phyloP scores from a whole-genome alignment of 2,797 vertebrate genomes.

The Acanthornis magna region DNA sequence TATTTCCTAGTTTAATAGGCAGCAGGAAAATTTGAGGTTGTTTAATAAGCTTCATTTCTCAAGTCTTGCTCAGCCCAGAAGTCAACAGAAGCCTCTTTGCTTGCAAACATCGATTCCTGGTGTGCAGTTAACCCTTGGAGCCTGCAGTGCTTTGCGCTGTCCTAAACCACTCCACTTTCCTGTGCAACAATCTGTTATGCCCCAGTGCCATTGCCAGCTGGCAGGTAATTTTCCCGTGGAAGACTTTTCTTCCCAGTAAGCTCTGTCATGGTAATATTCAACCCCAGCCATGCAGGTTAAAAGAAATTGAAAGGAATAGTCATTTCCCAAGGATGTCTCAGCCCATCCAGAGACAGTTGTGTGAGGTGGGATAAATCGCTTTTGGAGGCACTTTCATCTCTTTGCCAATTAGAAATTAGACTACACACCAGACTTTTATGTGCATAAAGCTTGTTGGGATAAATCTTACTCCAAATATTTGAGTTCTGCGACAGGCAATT shows the following conservation, averaged over 20 bases:
- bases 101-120: background rate
- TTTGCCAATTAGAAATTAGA: conserved; percentile 14
- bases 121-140: background rate
- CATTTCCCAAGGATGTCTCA: background rate
- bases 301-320: conserved; percentile 11
- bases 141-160: background rate
- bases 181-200: background rate
- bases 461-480: background rate
- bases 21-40: background rate
- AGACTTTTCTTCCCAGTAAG: background rate
- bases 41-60: background rate
- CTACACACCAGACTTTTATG: background rate
- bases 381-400: background rate
- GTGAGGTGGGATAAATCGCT: background rate
- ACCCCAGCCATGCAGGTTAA: background rate
- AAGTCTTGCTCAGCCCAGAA: background rate
- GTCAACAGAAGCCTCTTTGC: background rate
- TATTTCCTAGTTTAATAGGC: background rate
- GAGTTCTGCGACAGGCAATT: background rate
- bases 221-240: conserved; percentile 8
- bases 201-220: background rate
- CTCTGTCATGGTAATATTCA: background rate
- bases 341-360: rapidly evolving
- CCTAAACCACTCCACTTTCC: background rate
- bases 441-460: background rate